Conservation (phyloP, 1,140 invertebrate genomes). For the Antheraea mylitta region DNA sequence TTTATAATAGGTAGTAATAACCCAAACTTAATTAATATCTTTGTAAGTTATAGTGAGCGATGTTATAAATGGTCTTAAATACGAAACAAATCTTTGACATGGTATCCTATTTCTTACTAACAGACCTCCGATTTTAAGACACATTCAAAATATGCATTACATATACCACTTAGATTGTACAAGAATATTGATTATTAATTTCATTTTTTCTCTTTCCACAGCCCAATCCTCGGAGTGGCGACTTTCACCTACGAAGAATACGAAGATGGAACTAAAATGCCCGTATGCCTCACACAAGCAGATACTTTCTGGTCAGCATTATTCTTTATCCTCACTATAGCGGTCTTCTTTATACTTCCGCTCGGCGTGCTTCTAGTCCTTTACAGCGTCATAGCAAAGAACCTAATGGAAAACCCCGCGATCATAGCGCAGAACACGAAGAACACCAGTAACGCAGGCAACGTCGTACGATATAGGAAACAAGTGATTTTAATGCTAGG, state of each 20-base stretch:
- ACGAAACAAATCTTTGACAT: too few species aligned
- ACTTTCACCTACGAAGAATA: constrained; percentile 85
- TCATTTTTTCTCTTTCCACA: constrained; percentile 71
- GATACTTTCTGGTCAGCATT: constrained; percentile 85
- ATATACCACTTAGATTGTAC: too few species aligned
- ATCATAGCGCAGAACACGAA: constrained; percentile 82
- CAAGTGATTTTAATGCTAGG: constrained; percentile 94
- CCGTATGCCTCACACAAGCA: constrained; percentile 87
- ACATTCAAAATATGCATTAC: too few species aligned
- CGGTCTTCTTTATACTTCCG: constrained; percentile 91
- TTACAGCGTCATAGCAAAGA: constrained; percentile 90
- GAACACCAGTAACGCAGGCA: constrained; percentile 67
- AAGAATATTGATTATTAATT: constrained; percentile 18
- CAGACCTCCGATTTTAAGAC: too few species aligned
- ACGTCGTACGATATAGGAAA: constrained; percentile 82
- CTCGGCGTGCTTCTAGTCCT: constrained; percentile 88
- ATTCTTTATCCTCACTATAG: constrained; percentile 89
- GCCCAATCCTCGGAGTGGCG: constrained; percentile 88
- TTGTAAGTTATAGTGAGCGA: too few species aligned
- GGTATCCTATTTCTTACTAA: too few species aligned
- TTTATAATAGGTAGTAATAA: too few species aligned
- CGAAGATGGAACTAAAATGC: constrained; percentile 84
- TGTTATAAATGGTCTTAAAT: too few species aligned
- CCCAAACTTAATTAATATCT: too few species aligned
- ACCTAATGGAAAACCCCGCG: constrained; percentile 88